Conservation (phyloP, 2,113 vertebrate species). For the Siphamia tubifer region DNA sequence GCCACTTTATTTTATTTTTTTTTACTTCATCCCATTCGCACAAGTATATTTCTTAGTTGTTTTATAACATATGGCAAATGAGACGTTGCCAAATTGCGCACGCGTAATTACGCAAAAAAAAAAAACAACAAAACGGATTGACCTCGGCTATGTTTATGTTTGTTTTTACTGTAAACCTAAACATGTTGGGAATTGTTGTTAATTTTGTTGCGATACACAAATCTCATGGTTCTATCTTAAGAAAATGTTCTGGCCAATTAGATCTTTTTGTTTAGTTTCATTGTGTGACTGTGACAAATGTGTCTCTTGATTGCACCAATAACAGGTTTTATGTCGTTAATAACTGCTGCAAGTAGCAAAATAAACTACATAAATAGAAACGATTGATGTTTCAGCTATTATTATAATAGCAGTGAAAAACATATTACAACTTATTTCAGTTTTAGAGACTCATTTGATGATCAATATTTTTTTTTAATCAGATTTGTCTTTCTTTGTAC, state of each 20-base stretch:
- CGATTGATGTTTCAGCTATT: no score
- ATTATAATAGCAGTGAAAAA: neutral
- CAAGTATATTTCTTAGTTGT: neutral
- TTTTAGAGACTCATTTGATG: no score
- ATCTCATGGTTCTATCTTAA: neutral
- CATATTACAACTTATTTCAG: no score
- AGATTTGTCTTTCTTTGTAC: neutral
- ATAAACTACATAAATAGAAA: no score
- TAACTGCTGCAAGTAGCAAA: no score
- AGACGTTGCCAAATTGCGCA: constrained; percentile 22
- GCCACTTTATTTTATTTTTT: constrained; percentile 49
- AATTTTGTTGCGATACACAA: neutral
- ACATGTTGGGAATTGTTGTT: neutral
- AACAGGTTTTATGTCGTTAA: no score
- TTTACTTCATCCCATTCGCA: neutral
- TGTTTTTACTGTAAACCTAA: neutral
- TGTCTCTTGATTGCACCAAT: no score
- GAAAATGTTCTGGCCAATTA: neutral
- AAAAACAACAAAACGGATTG: neutral
- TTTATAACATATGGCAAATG: neutral
- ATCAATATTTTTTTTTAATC: neutral
- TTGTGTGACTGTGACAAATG: no score
- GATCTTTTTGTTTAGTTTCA: neutral
- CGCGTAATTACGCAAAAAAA: constrained; percentile 20
- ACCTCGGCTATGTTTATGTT: no score